These are phyloP conservation scores for Calonectris borealis DNA, from an alignment of 2,113 vertebrate genomes.

Conservation along the genomic window DNA sequence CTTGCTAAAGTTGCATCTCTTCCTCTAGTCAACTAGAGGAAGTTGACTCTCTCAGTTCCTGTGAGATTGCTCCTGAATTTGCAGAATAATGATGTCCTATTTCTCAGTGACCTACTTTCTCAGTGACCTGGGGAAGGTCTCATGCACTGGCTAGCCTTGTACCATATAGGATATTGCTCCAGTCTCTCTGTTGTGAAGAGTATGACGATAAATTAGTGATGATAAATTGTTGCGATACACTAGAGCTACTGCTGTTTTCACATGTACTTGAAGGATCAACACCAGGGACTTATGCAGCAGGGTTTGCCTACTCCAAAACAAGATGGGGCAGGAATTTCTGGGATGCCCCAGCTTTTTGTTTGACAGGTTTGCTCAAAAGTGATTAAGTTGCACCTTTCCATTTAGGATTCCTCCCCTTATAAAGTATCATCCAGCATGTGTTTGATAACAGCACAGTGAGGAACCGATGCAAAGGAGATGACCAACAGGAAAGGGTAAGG, in stretches of 20 bases:
- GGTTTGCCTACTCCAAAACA: neutral
- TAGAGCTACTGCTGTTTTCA: conserved; percentile 37
- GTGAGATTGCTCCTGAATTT: neutral
- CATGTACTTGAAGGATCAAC: neutral
- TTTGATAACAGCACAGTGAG: conserved; percentile 5
- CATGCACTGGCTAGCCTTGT: conserved; percentile 8
- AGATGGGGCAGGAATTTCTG: neutral
- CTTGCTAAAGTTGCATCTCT: neutral
- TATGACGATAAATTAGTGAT: neutral
- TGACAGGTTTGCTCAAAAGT: neutral
- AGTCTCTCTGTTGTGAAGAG: conserved; percentile 12
- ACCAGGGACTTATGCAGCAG: neutral
- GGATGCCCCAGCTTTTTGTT: neutral
- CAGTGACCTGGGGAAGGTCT: neutral
- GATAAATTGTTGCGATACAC: neutral
- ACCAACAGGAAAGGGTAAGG: conserved; percentile 24
- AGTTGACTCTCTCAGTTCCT: neutral
- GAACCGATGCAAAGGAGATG: conserved; percentile 14
- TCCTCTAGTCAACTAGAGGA: neutral
- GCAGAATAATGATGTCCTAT: neutral
- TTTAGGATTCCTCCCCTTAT: neutral
- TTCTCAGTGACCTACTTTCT: neutral
- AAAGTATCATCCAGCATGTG: neutral
- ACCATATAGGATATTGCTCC: conserved; percentile 1
- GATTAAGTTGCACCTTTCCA: neutral